Percentiles rank a stretch among this genome's conserved stretches.
These are phyloP conservation scores for Oenanthe oenanthe DNA, from an alignment of 2,113 vertebrate species.

Conservation along the genomic window DNA sequence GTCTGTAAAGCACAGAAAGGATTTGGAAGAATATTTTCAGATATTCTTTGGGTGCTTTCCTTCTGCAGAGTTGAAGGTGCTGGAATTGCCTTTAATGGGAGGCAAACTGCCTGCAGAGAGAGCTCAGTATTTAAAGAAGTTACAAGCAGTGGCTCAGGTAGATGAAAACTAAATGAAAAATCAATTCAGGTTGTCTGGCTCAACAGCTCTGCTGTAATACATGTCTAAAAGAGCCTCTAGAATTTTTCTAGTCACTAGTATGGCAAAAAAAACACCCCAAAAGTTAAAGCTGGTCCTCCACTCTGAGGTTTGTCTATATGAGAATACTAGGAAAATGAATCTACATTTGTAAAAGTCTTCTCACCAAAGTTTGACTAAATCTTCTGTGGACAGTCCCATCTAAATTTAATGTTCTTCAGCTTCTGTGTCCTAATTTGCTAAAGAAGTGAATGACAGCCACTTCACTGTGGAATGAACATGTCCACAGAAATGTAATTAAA, in stretches of 20 bases:
- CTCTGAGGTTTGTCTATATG: not conserved
- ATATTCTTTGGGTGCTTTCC: not conserved
- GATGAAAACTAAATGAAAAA: not conserved
- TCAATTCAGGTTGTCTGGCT: not conserved
- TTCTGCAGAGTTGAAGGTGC: not conserved
- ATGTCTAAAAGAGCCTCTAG: not conserved
- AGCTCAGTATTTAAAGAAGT: not conserved
- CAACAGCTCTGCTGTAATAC: not conserved
- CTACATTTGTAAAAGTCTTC: not conserved
- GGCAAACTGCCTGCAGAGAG: not conserved
- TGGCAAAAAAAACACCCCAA: accelerated
- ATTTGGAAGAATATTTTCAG: not conserved
- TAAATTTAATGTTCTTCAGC: not conserved
- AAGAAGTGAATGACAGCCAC: not conserved
- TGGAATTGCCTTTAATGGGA: not conserved
- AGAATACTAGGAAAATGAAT: not conserved
- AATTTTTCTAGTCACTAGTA: not conserved
- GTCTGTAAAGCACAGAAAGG: not conserved
- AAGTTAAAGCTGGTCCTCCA: not conserved
- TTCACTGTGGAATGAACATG: not conserved
- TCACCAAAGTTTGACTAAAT: not conserved
- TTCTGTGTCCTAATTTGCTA: not conserved
- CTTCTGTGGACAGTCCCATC: not conserved
- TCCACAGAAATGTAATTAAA: not conserved
- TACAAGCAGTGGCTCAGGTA: not conserved